Conservation (phyloP, 2,113 vertebrate genomes). For the Bambusicola thoracicus region DNA sequence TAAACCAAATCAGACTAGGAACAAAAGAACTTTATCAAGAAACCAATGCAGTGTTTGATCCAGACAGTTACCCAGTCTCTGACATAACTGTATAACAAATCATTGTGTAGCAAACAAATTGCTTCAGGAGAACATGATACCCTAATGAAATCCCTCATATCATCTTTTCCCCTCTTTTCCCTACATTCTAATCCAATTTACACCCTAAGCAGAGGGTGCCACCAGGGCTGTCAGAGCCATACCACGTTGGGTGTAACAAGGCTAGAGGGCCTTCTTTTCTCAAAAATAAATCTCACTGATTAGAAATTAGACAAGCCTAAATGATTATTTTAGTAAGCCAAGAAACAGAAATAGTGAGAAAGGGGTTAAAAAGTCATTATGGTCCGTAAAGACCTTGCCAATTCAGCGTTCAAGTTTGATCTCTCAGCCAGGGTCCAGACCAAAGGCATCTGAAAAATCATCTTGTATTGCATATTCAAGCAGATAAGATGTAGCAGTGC, state of each 20-base stretch:
- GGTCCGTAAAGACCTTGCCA: neutral
- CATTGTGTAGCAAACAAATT: no score
- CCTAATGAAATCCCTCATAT: neutral
- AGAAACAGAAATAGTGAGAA: neutral
- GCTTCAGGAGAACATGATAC: neutral
- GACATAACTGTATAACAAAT: neutral
- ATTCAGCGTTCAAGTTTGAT: fast-evolving
- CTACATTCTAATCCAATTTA: neutral
- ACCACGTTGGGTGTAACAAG: neutral
- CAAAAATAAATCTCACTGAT: neutral
- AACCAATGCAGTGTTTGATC: neutral
- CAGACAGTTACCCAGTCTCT: neutral
- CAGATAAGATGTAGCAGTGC: neutral
- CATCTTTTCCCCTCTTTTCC: neutral
- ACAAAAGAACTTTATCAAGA: neutral
- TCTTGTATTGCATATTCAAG: neutral
- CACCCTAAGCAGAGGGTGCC: neutral
- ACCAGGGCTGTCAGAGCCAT: neutral
- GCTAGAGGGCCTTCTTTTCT: neutral
- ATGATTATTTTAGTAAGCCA: neutral
- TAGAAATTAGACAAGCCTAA: neutral
- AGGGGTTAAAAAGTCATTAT: neutral
- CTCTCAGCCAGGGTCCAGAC: neutral
- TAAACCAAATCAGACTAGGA: neutral
- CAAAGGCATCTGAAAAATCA: neutral